Evolutionary conservation across 2,113 vertebrate species (phyloP), one percentile per base, ranked within the genome.

Genomic region (Struthio camelus): DNA sequence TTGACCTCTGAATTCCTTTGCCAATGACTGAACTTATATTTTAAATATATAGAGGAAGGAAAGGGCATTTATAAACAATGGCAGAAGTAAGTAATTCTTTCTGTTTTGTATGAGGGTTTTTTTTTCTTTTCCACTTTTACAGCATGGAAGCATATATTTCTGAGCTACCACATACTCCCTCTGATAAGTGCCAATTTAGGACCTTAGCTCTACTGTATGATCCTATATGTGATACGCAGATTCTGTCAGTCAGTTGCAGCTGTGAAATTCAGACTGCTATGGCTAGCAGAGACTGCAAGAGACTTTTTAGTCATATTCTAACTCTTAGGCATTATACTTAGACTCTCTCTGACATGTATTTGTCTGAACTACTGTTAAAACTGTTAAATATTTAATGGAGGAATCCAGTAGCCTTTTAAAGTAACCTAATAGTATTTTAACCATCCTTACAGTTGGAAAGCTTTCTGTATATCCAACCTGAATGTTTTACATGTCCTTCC

Each of bases 31-130:
- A 82, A 73, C 23, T 83, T 77, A 13, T 77, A 7, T 36, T 87
- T 93, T 20, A 88, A 77, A 61, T 76, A 75, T 17, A 22, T 27
- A 53, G 64, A 80, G 64, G 50, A 93, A 86, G 59, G 50, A 90
- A 90, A 86, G 69, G 25, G 25, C 14, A 6, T 40, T 70, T 73
- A 71, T 11, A 36, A 95, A 86, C 58, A 94, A 58, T 50, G 30
- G 14, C 36, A 78, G 32, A 94, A 73, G 50, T 19, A 73, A 86
- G 38, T 30, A 44, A 11, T 90, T 77, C 23, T 62, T 89, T 80
- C 36, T 83, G 17, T 0, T 61, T 73, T 77, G 17, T 42, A 1
- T 48, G 59, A 22, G 2, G 23, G 0, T 0, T 5, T 83, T 85
- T 87, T 92, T 85, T 92, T 32, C 40, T 71, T 14, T 42, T 70